These are phyloP conservation scores for Aptenodytes forsteri DNA, from an alignment of 2,113 vertebrate species.

Conservation along the genomic window DNA sequence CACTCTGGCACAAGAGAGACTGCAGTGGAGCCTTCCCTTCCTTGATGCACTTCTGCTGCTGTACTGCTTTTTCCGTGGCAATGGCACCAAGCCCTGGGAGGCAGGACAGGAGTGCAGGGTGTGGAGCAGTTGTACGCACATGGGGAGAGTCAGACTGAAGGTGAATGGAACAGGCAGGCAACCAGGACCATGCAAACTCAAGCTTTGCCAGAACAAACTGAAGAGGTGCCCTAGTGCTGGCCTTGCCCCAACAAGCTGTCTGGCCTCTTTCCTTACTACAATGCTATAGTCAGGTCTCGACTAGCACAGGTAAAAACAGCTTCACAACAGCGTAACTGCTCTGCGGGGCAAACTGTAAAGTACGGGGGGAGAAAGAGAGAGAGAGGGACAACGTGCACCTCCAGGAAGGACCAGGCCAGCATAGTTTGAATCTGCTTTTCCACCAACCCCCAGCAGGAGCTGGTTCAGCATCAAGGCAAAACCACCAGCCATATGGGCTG, in stretches of 20 bases:
- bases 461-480: not conserved
- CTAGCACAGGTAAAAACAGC: constrained; percentile 24
- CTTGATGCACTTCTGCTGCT: not conserved
- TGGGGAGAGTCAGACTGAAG: not conserved
- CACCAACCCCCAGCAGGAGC: not conserved
- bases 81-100: not conserved
- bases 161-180: constrained; percentile 35
- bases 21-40: not conserved
- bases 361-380: not conserved
- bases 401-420: not conserved
- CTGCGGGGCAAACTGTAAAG: not conserved
- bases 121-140: not conserved
- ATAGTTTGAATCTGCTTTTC: not conserved
- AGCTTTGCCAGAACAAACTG: constrained; percentile 56
- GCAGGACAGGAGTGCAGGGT: not conserved
- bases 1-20: not conserved
- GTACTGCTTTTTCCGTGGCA: not conserved
- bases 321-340: not conserved
- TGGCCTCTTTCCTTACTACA: constrained; percentile 45
- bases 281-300: not conserved
- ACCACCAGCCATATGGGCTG: not conserved
- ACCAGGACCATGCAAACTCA: not conserved
- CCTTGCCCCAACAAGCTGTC: constrained; percentile 45
- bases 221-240: constrained; percentile 32
- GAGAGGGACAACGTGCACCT: not conserved